These are phyloP conservation scores for Argyra leucocephala DNA, from an alignment of 2,888 invertebrate species.

Conservation along the genomic window DNA sequence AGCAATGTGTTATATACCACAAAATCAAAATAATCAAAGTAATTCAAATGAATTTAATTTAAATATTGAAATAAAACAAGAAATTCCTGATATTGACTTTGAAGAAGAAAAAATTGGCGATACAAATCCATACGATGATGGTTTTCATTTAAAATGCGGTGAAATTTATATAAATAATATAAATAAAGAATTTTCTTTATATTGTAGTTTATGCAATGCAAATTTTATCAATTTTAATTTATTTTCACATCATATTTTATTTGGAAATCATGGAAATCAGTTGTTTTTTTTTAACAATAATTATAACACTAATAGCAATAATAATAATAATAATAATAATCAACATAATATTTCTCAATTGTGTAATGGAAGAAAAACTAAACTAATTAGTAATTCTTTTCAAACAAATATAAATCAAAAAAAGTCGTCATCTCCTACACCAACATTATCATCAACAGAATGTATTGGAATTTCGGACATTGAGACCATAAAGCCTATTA, in stretches of 20 bases:
- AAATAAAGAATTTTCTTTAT: conserved; percentile 6
- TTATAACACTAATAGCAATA: neutral
- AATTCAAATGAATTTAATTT: neutral
- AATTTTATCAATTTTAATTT: conserved; percentile 9
- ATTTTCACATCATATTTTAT: conserved; percentile 6
- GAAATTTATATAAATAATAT: conserved; percentile 8
- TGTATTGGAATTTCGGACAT: neutral
- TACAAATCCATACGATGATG: neutral
- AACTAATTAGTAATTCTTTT: neutral
- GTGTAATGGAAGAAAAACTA: neutral
- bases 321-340: neutral
- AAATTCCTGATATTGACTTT: conserved; percentile 9
- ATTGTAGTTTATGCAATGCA: conserved; percentile 5
- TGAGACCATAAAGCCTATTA: neutral
- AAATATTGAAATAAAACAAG: conserved; percentile 8
- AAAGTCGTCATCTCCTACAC: neutral
- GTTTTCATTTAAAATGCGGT: conserved; percentile 9
- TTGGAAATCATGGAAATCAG: neutral
- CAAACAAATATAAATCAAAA: neutral
- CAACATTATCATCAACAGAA: neutral
- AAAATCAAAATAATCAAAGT: neutral
- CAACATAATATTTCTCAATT: neutral
- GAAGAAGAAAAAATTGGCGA: neutral
- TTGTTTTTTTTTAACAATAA: neutral
- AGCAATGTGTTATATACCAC: neutral